phyloP scores from a whole-genome alignment of 2,113 vertebrate genomes.

The Anseranas semipalmata region DNA sequence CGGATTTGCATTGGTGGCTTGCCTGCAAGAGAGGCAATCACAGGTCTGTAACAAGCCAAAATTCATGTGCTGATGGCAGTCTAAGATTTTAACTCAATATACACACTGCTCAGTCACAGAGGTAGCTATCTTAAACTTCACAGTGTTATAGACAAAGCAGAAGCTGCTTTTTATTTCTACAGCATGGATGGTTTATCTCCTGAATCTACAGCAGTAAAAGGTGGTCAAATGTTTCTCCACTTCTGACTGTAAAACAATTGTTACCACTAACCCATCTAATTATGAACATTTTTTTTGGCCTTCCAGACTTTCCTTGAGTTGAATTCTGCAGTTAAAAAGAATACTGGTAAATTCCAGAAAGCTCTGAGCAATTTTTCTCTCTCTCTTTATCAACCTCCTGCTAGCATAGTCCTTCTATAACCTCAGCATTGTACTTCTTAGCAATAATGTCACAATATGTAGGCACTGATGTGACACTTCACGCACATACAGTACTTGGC shows the following conservation, averaged over 20 bases:
- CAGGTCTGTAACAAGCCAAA: background rate
- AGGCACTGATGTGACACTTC: background rate
- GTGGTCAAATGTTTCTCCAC: fast-evolving
- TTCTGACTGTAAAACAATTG: background rate
- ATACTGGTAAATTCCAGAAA: background rate
- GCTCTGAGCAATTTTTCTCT: background rate
- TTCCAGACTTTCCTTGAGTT: background rate
- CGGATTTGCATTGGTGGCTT: conserved; percentile 91
- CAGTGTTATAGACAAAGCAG: background rate
- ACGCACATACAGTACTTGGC: background rate
- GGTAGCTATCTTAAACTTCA: background rate
- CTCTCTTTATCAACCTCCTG: background rate
- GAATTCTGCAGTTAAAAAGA: background rate
- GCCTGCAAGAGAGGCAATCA: conserved; percentile 77
- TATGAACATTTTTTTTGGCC: background rate
- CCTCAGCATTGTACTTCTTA: background rate
- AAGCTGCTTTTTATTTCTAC: background rate
- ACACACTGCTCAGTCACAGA: background rate
- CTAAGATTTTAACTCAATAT: background rate
- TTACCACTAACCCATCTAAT: background rate
- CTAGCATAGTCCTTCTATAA: background rate
- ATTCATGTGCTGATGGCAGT: background rate
- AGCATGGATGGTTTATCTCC: background rate
- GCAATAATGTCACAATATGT: fast-evolving
- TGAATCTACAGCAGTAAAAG: background rate